phyloP scores from a whole-genome alignment of 2,797 vertebrate species.

The Pempheris klunzingeri region DNA sequence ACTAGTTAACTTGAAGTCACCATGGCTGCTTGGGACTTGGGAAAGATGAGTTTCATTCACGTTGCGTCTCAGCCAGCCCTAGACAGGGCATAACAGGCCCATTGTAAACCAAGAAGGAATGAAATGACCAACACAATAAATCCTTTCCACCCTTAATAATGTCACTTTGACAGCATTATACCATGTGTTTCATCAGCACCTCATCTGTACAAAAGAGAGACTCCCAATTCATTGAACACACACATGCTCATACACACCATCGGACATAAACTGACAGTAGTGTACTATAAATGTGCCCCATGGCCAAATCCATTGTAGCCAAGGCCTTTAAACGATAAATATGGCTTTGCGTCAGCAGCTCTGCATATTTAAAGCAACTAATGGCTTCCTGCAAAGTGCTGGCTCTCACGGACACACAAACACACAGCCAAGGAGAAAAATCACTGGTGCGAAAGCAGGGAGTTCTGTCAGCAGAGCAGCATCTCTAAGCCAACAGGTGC shows the following conservation, averaged over 20 bases:
- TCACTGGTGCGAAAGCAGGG: slow-evolving; percentile 22
- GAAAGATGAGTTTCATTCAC: too few species aligned
- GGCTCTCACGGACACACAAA: slow-evolving; percentile 52
- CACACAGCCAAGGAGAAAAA: slow-evolving; percentile 51
- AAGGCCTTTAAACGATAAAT: slow-evolving; percentile 72
- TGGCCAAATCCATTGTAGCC: slow-evolving; percentile 75
- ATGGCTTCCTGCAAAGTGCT: slow-evolving; percentile 66
- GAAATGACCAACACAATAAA: slow-evolving; percentile 55
- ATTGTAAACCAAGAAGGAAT: slow-evolving; percentile 18
- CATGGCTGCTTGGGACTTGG: too few species aligned
- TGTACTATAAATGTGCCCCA: slow-evolving; percentile 67
- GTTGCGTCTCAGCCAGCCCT: too few species aligned
- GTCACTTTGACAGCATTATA: slow-evolving; percentile 57
- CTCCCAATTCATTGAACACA: slow-evolving; percentile 43
- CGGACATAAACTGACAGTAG: slow-evolving; percentile 51
- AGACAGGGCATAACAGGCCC: too few species aligned
- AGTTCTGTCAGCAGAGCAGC: slow-evolving; percentile 45
- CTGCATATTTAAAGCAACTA: slow-evolving; percentile 79
- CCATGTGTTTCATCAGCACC: slow-evolving; percentile 66
- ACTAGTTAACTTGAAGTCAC: too few species aligned
- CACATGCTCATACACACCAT: slow-evolving; percentile 14
- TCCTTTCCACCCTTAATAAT: slow-evolving; percentile 62
- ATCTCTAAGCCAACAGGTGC: slow-evolving; percentile 55
- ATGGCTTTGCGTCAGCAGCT: slow-evolving; percentile 70
- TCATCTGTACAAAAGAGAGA: slow-evolving; percentile 31